Percentiles rank a stretch among this genome's conserved stretches.
These are phyloP conservation scores for Nebria salina DNA, from an alignment of 2,888 invertebrate genomes.

Conservation along the genomic window DNA sequence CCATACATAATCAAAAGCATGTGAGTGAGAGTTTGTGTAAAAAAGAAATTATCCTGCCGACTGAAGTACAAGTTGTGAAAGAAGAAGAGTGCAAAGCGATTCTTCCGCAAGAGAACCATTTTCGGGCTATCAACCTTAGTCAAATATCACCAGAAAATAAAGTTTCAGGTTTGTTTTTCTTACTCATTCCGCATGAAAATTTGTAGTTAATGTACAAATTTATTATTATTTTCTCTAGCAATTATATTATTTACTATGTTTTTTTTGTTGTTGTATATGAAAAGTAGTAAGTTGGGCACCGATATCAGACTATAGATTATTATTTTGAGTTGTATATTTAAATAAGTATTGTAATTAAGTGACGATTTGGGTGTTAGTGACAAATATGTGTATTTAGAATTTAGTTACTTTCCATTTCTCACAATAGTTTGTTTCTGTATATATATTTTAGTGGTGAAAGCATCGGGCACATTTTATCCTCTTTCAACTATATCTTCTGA, in stretches of 20 bases:
- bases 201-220: background rate
- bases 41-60: slow-evolving; percentile 3
- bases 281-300: no score
- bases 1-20: slow-evolving; percentile 76
- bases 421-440: slow-evolving; percentile 39
- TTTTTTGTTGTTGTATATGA: no score
- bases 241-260: no score
- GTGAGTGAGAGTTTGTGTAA: slow-evolving; percentile 21
- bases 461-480: slow-evolving; percentile 91
- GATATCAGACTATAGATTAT: no score
- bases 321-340: no score
- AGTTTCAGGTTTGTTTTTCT: slow-evolving; percentile 52
- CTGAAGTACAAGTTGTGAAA: slow-evolving; percentile 36
- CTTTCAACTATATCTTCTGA: slow-evolving; percentile 70
- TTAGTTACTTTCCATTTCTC: background rate
- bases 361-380: background rate
- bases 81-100: slow-evolving; percentile 34
- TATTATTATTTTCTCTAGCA: no score
- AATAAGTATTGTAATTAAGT: no score
- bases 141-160: slow-evolving; percentile 55
- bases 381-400: background rate
- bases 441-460: slow-evolving; percentile 85
- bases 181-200: background rate
- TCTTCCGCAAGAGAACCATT: slow-evolving; percentile 49
- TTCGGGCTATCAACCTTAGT: slow-evolving; percentile 59